These are phyloP conservation scores for Aptenodytes forsteri DNA, from an alignment of 2,113 vertebrate species.

Conservation along the genomic window DNA sequence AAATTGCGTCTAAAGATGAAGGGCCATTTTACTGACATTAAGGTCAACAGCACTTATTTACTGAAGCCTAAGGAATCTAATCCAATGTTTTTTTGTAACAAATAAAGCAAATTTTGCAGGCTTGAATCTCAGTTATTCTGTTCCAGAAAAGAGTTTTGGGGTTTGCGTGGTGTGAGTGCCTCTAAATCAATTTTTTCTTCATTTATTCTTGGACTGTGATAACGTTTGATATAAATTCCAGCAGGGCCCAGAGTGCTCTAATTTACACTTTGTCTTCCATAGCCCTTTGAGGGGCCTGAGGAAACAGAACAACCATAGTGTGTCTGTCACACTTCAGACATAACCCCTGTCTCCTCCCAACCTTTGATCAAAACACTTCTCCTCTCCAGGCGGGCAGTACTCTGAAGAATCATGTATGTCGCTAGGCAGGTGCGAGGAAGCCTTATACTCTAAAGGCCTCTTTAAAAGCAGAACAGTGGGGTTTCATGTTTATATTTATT, in stretches of 20 bases:
- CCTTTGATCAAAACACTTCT: neutral
- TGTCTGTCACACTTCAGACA: neutral
- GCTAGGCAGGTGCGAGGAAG: neutral
- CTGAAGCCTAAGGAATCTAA: neutral
- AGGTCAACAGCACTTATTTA: neutral
- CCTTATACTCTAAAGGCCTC: neutral
- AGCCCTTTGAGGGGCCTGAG: neutral
- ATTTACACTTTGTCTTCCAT: neutral
- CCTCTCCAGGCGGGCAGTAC: neutral
- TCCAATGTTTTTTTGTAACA: rapidly evolving
- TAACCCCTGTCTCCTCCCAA: neutral
- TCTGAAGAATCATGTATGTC: neutral
- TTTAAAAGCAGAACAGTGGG: neutral
- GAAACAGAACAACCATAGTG: neutral
- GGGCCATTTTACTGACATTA: neutral
- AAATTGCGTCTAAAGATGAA: neutral
- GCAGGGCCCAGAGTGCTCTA: neutral
- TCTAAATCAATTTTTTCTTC: neutral
- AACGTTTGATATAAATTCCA: neutral
- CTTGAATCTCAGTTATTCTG: neutral
- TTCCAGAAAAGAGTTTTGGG: neutral
- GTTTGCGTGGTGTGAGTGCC: neutral
- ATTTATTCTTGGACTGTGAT: neutral
- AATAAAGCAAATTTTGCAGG: neutral
- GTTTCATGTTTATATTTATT: neutral